A percentile compares a stretch with the other conserved stretches of the same genome.
Evolutionary conservation across 2,797 vertebrate species (phyloP).

Genomic region (Pseudocheirus occidentalis): DNA sequence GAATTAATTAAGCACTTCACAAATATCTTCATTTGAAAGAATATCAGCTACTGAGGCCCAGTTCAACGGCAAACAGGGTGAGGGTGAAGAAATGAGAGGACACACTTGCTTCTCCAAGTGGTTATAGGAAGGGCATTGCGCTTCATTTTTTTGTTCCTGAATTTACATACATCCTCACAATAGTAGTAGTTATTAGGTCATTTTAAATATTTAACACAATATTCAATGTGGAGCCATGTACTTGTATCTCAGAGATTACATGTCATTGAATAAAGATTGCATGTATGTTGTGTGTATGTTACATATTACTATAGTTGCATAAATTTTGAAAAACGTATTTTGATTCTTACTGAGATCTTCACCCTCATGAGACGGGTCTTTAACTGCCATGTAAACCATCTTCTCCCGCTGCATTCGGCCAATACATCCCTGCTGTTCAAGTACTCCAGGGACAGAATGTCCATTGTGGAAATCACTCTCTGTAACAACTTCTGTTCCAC

Average conservation of each 20-base stretch:
- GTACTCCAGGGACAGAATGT: slow-evolving; percentile 90
- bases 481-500: slow-evolving; percentile 97
- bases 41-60: neutral
- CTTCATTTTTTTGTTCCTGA: neutral
- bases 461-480: slow-evolving; percentile 97
- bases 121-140: neutral
- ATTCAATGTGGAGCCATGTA: neutral
- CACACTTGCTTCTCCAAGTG: neutral
- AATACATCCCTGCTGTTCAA: slow-evolving; percentile 90
- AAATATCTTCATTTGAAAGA: neutral
- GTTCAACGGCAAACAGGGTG: neutral
- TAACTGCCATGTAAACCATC: slow-evolving; percentile 99
- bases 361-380: slow-evolving; percentile 93
- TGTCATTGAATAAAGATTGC: slow-evolving; percentile 10
- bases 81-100: neutral
- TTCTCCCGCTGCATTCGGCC: slow-evolving; percentile 94
- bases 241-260: slow-evolving; percentile 20
- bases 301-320: slow-evolving; percentile 10
- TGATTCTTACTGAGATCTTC: slow-evolving; percentile 93
- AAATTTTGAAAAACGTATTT: slow-evolving; percentile 56
- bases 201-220: slow-evolving; percentile 32
- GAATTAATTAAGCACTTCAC: neutral
- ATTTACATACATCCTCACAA: neutral
- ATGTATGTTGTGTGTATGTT: neutral
- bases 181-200: neutral